Evolutionary conservation across 2,888 invertebrate species (phyloP).

Genomic region (Dromius quadrimaculatus): DNA sequence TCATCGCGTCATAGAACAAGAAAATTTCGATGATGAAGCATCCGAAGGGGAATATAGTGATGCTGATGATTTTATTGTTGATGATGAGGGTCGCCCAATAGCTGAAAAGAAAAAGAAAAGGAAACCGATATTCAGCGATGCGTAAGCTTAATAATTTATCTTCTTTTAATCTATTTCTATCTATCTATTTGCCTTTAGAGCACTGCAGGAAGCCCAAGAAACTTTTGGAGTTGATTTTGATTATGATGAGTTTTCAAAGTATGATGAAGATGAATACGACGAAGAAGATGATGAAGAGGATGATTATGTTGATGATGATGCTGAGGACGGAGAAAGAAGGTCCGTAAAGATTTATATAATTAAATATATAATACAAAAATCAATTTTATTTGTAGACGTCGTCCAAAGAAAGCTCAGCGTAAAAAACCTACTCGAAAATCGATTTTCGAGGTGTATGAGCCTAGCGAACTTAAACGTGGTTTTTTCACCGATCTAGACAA

Average conservation of each 20-base stretch:
- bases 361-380: not conserved
- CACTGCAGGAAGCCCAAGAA: slow-evolving; percentile 97
- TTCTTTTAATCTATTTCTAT: not conserved
- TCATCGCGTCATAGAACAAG: slow-evolving; percentile 73
- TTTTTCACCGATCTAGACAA: slow-evolving; percentile 96
- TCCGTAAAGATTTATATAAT: slow-evolving; percentile 50
- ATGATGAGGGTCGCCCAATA: slow-evolving; percentile 92
- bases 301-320: slow-evolving; percentile 84
- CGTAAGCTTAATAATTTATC: slow-evolving; percentile 71
- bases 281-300: slow-evolving; percentile 86
- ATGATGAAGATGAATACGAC: slow-evolving; percentile 87
- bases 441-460: slow-evolving; percentile 96
- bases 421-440: slow-evolving; percentile 86
- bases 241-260: slow-evolving; percentile 90
- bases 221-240: slow-evolving; percentile 99
- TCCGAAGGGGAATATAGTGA: slow-evolving; percentile 86
- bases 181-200: slow-evolving; percentile 67
- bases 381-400: slow-evolving; percentile 61
- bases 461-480: slow-evolving; percentile 94
- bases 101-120: slow-evolving; percentile 83
- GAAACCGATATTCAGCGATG: slow-evolving; percentile 87
- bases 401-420: slow-evolving; percentile 80
- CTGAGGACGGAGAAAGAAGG: slow-evolving; percentile 72
- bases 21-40: slow-evolving; percentile 81
- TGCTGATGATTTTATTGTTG: slow-evolving; percentile 97